Percentiles rank a stretch among this genome's conserved stretches.
These are phyloP conservation scores for Drosophila affinis DNA, from an alignment of 2,888 invertebrate species.

Conservation along the genomic window DNA sequence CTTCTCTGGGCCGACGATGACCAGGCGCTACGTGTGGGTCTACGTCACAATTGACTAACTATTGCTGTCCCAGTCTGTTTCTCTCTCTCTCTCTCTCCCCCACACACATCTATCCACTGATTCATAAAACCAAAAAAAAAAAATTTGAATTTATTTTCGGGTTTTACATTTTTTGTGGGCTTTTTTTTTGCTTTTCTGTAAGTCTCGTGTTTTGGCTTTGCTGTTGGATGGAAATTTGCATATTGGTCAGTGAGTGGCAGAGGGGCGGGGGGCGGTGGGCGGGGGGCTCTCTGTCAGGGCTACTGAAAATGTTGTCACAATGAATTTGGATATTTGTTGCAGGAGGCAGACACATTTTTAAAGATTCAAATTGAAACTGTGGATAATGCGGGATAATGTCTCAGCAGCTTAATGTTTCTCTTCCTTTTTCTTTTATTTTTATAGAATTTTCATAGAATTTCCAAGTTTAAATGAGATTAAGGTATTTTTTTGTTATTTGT, in stretches of 20 bases:
- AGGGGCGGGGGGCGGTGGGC: neutral
- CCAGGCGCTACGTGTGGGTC: constrained; percentile 15
- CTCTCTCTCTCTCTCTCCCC: constrained; percentile 12
- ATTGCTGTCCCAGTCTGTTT: constrained; percentile 3
- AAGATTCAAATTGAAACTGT: constrained; percentile 25
- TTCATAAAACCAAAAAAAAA: constrained; percentile 62
- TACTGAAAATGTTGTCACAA: constrained; percentile 18
- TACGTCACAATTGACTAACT: constrained; percentile 11
- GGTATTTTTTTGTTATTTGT: neutral
- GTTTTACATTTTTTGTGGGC: constrained; percentile 33
- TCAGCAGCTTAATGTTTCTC: neutral
- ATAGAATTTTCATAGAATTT: neutral
- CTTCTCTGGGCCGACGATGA: constrained; percentile 50
- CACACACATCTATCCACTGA: constrained; percentile 51
- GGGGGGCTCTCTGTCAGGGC: constrained; percentile 11
- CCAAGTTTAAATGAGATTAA: neutral
- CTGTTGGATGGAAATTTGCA: constrained; percentile 27
- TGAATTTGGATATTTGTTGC: constrained; percentile 18
- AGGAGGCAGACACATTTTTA: constrained; percentile 19
- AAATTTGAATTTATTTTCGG: constrained; percentile 60
- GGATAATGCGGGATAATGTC: constrained; percentile 31
- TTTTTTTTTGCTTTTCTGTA: constrained; percentile 28
- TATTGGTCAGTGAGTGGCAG: constrained; percentile 30
- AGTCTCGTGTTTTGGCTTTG: neutral
- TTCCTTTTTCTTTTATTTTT: neutral